Evolutionary conservation across 2,888 invertebrate species (phyloP).

Genomic region (Eupelmus urozonus): DNA sequence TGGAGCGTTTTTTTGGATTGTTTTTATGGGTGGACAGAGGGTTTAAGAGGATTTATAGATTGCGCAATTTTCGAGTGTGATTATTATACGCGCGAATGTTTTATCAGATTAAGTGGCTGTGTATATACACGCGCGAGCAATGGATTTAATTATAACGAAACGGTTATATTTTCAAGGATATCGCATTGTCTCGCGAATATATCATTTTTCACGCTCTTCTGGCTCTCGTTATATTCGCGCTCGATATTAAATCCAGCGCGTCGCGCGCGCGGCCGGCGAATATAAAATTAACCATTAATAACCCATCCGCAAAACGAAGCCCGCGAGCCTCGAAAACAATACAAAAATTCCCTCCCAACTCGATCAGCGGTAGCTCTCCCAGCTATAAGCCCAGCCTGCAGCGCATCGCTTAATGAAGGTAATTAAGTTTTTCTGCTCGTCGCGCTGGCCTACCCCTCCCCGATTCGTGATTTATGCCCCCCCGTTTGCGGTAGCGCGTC

Average conservation of each 20-base stretch:
- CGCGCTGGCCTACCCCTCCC: conserved; percentile 57
- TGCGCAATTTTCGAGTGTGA: neutral
- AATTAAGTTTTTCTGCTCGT: conserved; percentile 76
- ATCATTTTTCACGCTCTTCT: no score
- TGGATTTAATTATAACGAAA: no score
- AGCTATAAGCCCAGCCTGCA: no score
- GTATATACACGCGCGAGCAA: no score
- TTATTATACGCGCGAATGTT: no score
- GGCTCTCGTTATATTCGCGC: no score
- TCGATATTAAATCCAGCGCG: no score
- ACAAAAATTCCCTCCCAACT: neutral
- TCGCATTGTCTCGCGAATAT: no score
- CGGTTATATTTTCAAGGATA: no score
- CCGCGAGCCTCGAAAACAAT: neutral
- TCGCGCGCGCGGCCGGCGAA: no score
- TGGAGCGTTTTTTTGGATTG: neutral
- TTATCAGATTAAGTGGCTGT: no score
- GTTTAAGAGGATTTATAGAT: neutral
- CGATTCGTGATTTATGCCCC: conserved; percentile 69
- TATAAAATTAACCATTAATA: conserved; percentile 23
- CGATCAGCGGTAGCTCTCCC: conserved; percentile 50
- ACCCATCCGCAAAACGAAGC: neutral
- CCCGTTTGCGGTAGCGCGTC: neutral
- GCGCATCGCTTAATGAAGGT: conserved; percentile 73
- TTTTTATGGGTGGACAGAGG: no score